Percentiles rank a stretch among this genome's conserved stretches.
Conservation (phyloP, 2,888 invertebrate species). For the Heliconius hortense region DNA sequence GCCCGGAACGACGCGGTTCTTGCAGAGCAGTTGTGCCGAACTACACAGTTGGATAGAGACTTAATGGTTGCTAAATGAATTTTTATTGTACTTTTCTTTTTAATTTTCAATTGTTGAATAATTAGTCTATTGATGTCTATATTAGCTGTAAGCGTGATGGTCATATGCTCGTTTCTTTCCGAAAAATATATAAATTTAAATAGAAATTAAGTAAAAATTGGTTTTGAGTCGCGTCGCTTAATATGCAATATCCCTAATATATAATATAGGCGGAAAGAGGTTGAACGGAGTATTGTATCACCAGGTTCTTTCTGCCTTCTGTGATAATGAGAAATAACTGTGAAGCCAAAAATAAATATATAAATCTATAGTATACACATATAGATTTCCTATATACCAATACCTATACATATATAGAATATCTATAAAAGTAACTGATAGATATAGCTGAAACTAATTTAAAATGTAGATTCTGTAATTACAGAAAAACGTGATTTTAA, state of each 20-base stretch:
- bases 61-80: conserved; percentile 52
- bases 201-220: no score
- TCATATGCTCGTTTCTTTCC: no score
- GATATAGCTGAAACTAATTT: neutral
- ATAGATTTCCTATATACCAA: neutral
- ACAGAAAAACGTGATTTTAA: neutral
- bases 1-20: conserved; percentile 53
- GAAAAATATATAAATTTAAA: no score
- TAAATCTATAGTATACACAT: neutral
- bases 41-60: conserved; percentile 63
- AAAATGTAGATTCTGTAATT: neutral
- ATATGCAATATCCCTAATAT: neutral
- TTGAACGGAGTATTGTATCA: neutral
- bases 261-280: neutral
- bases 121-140: neutral
- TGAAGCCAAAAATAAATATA: neutral
- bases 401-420: neutral
- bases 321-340: neutral
- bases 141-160: no score
- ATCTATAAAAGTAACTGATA: neutral
- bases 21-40: conserved; percentile 58
- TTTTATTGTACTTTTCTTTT: neutral
- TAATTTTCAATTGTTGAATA: neutral
- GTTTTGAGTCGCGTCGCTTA: neutral
- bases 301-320: neutral